Percentiles rank a stretch among this genome's conserved stretches.
Conservation (phyloP, 2,797 vertebrate species). For the Champsocephalus esox region DNA sequence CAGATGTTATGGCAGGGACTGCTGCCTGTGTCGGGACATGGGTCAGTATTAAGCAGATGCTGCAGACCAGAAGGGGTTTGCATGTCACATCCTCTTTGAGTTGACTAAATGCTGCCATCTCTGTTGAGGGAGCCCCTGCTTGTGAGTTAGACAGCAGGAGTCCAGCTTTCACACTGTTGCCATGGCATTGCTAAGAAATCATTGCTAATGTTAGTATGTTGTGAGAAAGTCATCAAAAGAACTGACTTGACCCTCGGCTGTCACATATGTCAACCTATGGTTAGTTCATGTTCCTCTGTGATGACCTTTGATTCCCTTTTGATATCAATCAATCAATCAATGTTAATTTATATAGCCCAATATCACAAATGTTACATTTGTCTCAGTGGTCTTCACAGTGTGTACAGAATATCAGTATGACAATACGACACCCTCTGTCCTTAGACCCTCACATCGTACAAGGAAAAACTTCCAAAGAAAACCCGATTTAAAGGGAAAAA, state of each 20-base stretch:
- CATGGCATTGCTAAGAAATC: slow-evolving; percentile 51
- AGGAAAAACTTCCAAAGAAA: too few relatives aligned
- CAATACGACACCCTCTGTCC: too few relatives aligned
- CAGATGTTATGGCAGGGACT: slow-evolving; percentile 76
- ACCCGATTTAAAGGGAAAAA: too few relatives aligned
- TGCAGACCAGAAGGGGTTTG: slow-evolving; percentile 62
- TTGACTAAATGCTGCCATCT: slow-evolving; percentile 70
- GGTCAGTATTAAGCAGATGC: slow-evolving; percentile 80
- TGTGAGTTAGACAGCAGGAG: slow-evolving; percentile 33
- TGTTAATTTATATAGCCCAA: too few relatives aligned
- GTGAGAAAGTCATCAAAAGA: slow-evolving; percentile 17
- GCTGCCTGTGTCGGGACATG: slow-evolving; percentile 50
- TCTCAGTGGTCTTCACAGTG: too few relatives aligned
- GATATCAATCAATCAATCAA: too few relatives aligned
- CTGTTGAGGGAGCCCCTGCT: slow-evolving; percentile 57
- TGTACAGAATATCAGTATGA: too few relatives aligned
- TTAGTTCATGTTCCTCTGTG: neutral
- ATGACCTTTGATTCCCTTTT: slow-evolving; percentile 4
- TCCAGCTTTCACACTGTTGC: slow-evolving; percentile 50
- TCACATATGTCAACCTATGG: slow-evolving; percentile 2
- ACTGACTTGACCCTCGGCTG: slow-evolving; percentile 13
- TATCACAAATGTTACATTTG: too few relatives aligned
- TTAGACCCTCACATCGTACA: too few relatives aligned
- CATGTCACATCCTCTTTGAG: slow-evolving; percentile 64
- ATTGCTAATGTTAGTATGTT: slow-evolving; percentile 33